Percentiles rank a stretch among this genome's conserved stretches.
Evolutionary conservation across 2,888 invertebrate species (phyloP).

Genomic region (Aethes cnicana): DNA sequence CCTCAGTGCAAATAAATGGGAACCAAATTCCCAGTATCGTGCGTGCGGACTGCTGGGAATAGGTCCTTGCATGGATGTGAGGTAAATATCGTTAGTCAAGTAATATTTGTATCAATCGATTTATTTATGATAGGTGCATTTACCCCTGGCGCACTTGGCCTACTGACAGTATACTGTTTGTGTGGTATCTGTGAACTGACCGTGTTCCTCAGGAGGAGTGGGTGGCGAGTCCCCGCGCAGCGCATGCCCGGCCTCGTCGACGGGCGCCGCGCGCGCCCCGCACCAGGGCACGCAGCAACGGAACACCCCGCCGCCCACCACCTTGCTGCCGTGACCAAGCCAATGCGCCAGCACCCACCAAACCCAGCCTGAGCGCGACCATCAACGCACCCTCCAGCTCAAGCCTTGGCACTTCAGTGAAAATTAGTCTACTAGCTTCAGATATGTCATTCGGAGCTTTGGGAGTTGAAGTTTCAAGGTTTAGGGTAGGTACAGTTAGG

Average conservation of each 20-base stretch:
- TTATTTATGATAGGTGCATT: too few species aligned
- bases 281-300: constrained; percentile 93
- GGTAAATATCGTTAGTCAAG: too few species aligned
- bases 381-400: constrained; percentile 30
- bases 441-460: constrained; percentile 64
- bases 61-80: too few species aligned
- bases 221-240: constrained; percentile 72
- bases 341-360: constrained; percentile 42
- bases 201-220: constrained; percentile 62
- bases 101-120: too few species aligned
- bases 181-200: too few species aligned
- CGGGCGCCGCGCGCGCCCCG: constrained; percentile 86
- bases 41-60: too few species aligned
- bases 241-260: constrained; percentile 80
- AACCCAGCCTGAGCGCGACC: constrained; percentile 75
- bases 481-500: not conserved
- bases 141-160: too few species aligned
- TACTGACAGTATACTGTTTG: too few species aligned
- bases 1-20: too few species aligned
- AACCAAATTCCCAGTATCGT: too few species aligned
- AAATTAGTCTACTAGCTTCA: constrained; percentile 59
- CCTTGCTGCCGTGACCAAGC: constrained; percentile 84
- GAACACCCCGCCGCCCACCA: constrained; percentile 89
- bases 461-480: not conserved
- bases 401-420: constrained; percentile 37